phyloP scores from a whole-genome alignment of 1,140 invertebrate genomes.

The Drosophila burlai region DNA sequence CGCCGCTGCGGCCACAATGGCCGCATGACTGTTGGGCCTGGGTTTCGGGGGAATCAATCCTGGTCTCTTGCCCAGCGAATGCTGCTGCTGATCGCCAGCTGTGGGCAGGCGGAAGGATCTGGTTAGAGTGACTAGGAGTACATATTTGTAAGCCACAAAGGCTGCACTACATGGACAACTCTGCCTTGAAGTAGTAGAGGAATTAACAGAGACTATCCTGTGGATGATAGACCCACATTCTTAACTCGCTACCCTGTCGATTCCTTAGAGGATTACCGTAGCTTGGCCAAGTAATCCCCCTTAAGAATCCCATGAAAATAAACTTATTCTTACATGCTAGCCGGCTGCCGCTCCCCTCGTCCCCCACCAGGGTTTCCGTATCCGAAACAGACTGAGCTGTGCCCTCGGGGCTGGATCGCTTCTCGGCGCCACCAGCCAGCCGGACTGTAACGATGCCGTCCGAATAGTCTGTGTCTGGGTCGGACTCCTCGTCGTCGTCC shows the following conservation, averaged over 20 bases:
- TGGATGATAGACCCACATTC: too few species aligned
- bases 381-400: constrained; percentile 51
- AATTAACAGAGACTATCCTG: too few species aligned
- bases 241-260: too few species aligned
- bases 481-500: constrained; percentile 11
- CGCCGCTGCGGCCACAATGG: constrained; percentile 62
- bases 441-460: constrained; percentile 19
- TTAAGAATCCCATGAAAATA: neutral
- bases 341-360: constrained; percentile 21
- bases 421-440: constrained; percentile 64
- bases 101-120: constrained; percentile 9
- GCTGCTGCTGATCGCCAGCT: constrained; percentile 13
- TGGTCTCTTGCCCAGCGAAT: neutral
- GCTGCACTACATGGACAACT: neutral
- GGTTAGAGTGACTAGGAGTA: neutral
- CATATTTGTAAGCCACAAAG: neutral
- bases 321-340: constrained; percentile 49
- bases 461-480: constrained; percentile 13
- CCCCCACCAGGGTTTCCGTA: constrained; percentile 64
- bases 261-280: neutral
- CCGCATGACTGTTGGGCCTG: constrained; percentile 32
- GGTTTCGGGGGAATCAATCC: neutral
- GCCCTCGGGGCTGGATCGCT: neutral
- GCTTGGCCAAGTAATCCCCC: neutral
- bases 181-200: too few species aligned